Base-by-base conservation (phyloP, 2,888 invertebrate species). In the Drosophila parthenogenetica region DNA sequence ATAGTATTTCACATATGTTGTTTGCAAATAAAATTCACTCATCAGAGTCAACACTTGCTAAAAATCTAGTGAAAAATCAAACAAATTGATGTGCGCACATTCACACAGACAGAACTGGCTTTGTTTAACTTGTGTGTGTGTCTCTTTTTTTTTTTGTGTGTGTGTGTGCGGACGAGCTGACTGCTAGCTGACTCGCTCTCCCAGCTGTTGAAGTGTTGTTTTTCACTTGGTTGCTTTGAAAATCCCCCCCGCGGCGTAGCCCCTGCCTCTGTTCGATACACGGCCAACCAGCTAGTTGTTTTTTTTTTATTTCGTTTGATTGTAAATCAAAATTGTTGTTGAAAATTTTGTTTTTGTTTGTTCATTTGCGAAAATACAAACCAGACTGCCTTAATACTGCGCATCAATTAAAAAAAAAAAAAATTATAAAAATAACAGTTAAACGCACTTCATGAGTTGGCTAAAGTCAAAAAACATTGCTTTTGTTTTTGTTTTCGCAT, bases 151-250 rank as follows among this genome's bases (percentile, higher is more conserved):
- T n/a, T n/a, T n/a, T 32, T 32, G 29, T 48, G 66, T 59, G 64
- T 50, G 59, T 29, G 29, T 29, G 29, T 29, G 8, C 14, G 48
- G 39, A 59, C 60, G 76, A 53, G 39, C 46, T 29, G 51, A 45
- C 53, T 51, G 63, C 54, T 77, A 73, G 59, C 69, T 72, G 66
- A 64, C 85, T 81, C 69, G 72, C 86, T 85, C 68, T 61, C 80
- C 82, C 88, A 87, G 86, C 88, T 83, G 88, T 85, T 87, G 61
- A 37, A 42, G 40, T 82, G 70, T 77, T 76, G 67, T 72, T 84
- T 82, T 77, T 71, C 66, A 63, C 42, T 62, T 58, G 63, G 60
- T 29, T 68, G 54, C n/a, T 49, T 64, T 43, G 64, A 63, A 19
- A 40, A 51, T 58, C 19, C 32, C 49, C 49, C 53, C 45, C 19